phyloP scores from a whole-genome alignment of 2,113 vertebrate species.

The Ia io region DNA sequence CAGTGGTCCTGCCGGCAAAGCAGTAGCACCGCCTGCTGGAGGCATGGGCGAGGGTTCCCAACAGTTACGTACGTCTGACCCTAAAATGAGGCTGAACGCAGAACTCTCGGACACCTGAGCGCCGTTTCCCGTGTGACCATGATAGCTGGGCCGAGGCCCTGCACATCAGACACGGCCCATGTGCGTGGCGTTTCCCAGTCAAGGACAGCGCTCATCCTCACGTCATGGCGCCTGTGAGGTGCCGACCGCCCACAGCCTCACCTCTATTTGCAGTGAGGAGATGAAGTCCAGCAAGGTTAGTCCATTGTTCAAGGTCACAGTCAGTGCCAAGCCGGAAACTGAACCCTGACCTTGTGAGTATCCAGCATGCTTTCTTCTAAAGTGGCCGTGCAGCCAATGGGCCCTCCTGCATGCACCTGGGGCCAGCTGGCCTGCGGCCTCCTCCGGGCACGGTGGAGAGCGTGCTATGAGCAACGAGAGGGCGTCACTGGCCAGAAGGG shows the following conservation, averaged over 20 bases:
- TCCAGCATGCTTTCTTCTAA: background rate
- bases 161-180: fast-evolving
- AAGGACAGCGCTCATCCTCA: fast-evolving
- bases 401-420: background rate
- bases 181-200: fast-evolving
- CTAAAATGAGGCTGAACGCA: too few relatives aligned
- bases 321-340: background rate
- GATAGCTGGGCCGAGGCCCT: background rate
- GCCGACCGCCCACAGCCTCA: too few relatives aligned
- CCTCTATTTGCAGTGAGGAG: background rate
- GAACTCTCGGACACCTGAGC: background rate
- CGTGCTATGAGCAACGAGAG: fast-evolving
- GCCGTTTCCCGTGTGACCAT: background rate
- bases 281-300: background rate
- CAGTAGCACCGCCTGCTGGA: background rate
- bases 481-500: fast-evolving
- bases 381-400: background rate
- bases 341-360: background rate
- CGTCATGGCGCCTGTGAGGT: fast-evolving
- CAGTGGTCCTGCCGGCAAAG: background rate
- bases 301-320: background rate
- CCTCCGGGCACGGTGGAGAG: background rate
- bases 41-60: background rate
- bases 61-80: background rate
- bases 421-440: fast-evolving